Evolutionary conservation across 2,888 invertebrate genomes (phyloP), one percentile per base, ranked within the genome.

Genomic region (Lepidochitona cinerea): DNA sequence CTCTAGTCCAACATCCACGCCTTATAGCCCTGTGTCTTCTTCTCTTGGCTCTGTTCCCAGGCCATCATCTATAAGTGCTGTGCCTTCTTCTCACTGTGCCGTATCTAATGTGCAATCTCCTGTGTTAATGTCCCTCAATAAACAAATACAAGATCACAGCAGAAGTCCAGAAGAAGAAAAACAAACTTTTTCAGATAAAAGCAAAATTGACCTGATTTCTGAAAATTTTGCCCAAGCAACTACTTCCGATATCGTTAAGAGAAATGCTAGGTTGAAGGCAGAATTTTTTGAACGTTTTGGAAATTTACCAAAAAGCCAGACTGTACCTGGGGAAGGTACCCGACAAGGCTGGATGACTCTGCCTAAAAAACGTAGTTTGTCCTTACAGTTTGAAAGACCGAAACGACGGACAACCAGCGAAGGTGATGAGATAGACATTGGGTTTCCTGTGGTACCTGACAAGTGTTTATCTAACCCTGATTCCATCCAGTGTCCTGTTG

Each of bases 271-370:
- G 14, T n/a, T 66, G n/a, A 66, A 36, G 26, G 66, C 66, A 9
- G 66, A 66, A 37, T 59, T 59, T 26, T 59, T 59, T 29, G 59
- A 59, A 59, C 32, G 69, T 1, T 32, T 53, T 3, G 74, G 76
- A 18, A 53, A 37, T 49, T 35, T 81, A 41, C 72, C 75, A 1
- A 78, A 79, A 72, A 80, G 81, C 70, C 78, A 81, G 67, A 84
- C 84, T 36, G 75, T 85, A 37, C 81, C 84, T 18, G 70, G 74
- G n/a, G 73, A 35, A 35, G 41, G 73, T 29, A 29, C 26, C 12
- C 23, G 14, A 2, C 14, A 26, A 29, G 32, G 59, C 36, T 64
- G 71, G 35, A 53, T 33, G 23, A 52, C 26, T 9, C 53, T 33
- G 32, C 52, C 59, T 14, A 18, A 59, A 59, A 59, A 14, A 4